Conservation (phyloP, 2,113 vertebrate species). For the Chlorocebus sabaeus region DNA sequence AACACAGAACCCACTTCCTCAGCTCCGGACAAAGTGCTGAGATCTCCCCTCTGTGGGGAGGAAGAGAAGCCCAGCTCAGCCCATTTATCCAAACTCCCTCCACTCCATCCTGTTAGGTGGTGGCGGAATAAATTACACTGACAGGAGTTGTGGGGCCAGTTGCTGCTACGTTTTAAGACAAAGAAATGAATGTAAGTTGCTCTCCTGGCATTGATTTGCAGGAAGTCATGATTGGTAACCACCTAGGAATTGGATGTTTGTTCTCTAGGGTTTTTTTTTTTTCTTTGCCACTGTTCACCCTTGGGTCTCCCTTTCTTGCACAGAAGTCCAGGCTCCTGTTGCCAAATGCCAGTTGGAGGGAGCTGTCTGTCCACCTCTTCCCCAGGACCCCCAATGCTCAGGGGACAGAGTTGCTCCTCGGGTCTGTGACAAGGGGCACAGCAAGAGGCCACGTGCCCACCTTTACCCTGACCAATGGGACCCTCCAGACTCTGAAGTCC, state of each 20-base stretch:
- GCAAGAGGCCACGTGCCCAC: background rate
- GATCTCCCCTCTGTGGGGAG: constrained; percentile 49
- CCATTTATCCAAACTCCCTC: background rate
- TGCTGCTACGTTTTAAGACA: background rate
- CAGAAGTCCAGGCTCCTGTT: background rate
- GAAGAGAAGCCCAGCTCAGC: background rate
- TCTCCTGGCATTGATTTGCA: background rate
- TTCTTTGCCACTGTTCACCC: background rate
- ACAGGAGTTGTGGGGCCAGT: rapidly evolving
- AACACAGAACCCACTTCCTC: constrained; percentile 29
- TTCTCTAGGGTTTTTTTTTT: background rate
- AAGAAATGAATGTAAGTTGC: background rate
- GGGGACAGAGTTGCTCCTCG: background rate
- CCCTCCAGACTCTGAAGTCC: background rate
- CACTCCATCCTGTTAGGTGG: background rate
- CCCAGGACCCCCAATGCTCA: background rate
- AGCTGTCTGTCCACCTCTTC: no score
- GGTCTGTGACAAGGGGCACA: background rate
- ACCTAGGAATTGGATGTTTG: constrained; percentile 52
- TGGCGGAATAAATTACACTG: constrained; percentile 6
- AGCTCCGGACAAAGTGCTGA: background rate
- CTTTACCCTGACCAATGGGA: background rate
- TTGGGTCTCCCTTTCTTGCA: background rate
- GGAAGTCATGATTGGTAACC: constrained; percentile 41
- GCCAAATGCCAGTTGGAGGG: background rate